phyloP scores from a whole-genome alignment of 2,113 vertebrate species.

The Microcebus griseorufus region DNA sequence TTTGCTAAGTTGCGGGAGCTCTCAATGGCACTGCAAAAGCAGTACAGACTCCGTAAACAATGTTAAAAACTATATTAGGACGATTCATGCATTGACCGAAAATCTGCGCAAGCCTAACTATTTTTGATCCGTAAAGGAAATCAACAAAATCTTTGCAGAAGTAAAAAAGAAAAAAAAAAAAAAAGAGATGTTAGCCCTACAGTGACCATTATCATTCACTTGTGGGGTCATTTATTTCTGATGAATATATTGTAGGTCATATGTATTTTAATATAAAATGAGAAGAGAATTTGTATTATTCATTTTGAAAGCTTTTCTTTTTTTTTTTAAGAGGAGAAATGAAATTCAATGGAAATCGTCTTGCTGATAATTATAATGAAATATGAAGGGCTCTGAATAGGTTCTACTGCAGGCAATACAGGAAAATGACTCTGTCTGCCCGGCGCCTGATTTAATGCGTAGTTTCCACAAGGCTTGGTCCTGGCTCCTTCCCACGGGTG shows the following conservation, averaged over 20 bases:
- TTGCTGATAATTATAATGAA: constrained; percentile 84
- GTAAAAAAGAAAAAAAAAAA: constrained; percentile 49
- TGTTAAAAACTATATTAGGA: background rate
- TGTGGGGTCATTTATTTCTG: constrained; percentile 79
- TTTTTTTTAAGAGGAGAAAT: constrained; percentile 85
- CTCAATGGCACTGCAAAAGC: constrained; percentile 73
- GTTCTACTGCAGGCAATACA: constrained; percentile 79
- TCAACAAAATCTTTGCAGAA: constrained; percentile 69
- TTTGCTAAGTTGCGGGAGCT: background rate
- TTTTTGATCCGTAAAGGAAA: constrained; percentile 54
- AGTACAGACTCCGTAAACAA: constrained; percentile 63
- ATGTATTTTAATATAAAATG: constrained; percentile 64
- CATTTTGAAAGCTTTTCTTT: constrained; percentile 70
- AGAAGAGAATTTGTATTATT: constrained; percentile 78
- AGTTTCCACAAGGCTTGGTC: constrained; percentile 65
- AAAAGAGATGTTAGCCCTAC: constrained; percentile 34
- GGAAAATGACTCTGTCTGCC: constrained; percentile 72
- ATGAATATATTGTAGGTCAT: constrained; percentile 74
- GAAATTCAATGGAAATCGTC: constrained; percentile 84
- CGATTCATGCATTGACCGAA: constrained; percentile 64
- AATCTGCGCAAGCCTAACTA: constrained; percentile 46
- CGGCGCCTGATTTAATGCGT: constrained; percentile 78
- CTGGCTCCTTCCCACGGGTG: constrained; percentile 62
- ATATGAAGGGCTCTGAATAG: constrained; percentile 81
- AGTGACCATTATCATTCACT: constrained; percentile 82